Conservation (phyloP, 2,888 invertebrate species). For the Tuberolachnus salignus region DNA sequence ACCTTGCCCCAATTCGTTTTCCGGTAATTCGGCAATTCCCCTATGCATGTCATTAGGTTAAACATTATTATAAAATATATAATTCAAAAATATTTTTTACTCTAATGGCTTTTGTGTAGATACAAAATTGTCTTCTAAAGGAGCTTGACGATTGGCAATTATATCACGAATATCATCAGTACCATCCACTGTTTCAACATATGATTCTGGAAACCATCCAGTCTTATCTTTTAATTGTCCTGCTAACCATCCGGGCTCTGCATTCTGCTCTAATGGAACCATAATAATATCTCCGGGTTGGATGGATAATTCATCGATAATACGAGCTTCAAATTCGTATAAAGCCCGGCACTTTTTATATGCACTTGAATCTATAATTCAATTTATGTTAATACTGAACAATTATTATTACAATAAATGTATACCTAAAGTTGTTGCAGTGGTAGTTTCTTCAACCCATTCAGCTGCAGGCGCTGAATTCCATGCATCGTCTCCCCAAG, state of each 20-base stretch:
- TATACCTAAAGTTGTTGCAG: constrained; percentile 1
- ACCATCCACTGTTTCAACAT: constrained; percentile 70
- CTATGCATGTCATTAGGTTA: constrained; percentile 62
- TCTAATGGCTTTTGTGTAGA: constrained; percentile 47
- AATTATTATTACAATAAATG: not conserved
- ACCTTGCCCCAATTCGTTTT: constrained; percentile 66
- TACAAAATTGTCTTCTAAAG: constrained; percentile 34
- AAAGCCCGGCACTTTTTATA: constrained; percentile 79
- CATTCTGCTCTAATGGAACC: constrained; percentile 79
- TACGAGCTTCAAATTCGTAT: constrained; percentile 91
- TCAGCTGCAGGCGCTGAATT: constrained; percentile 65
- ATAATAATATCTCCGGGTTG: constrained; percentile 91
- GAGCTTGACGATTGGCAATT: constrained; percentile 44
- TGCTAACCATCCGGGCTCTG: constrained; percentile 97
- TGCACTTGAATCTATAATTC: constrained; percentile 50
- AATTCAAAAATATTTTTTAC: constrained; percentile 19
- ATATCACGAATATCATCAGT: constrained; percentile 46
- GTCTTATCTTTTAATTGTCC: constrained; percentile 88
- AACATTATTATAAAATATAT: not conserved
- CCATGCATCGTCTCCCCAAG: constrained; percentile 73
- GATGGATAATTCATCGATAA: constrained; percentile 89
- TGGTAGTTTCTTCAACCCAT: constrained; percentile 55
- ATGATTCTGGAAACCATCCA: constrained; percentile 97
- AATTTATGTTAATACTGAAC: not conserved
- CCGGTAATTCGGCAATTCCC: constrained; percentile 77